Conservation (phyloP, 2,888 invertebrate genomes). For the Odontocolon sp. region DNA sequence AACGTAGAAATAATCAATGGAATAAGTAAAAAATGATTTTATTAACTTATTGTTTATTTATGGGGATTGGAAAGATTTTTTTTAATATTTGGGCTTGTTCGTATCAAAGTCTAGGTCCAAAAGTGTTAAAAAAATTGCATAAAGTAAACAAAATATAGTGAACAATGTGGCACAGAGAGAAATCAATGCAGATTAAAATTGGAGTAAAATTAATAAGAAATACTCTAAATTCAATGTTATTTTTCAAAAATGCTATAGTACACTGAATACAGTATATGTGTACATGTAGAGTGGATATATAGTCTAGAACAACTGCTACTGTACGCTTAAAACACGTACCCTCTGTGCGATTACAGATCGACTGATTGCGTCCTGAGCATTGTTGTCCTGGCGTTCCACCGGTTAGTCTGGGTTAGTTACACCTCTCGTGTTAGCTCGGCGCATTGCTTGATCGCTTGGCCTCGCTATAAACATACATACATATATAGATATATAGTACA, state of each 20-base stretch:
- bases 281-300: conserved; percentile 10
- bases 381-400: conserved; percentile 50
- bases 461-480: conserved; percentile 27
- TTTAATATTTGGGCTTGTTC: too few species aligned
- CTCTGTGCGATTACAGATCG: conserved; percentile 52
- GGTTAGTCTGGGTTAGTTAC: conserved; percentile 55
- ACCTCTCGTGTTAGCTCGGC: conserved; percentile 26
- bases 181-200: too few species aligned
- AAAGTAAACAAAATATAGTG: too few species aligned
- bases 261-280: too few species aligned
- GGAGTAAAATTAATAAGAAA: too few species aligned
- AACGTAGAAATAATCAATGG: background rate
- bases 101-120: too few species aligned
- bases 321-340: conserved; percentile 45
- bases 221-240: background rate
- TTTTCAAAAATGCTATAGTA: background rate
- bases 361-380: conserved; percentile 43
- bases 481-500: background rate
- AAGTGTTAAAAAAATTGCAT: too few species aligned
- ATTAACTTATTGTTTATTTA: background rate
- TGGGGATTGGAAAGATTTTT: background rate
- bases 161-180: too few species aligned
- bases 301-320: background rate
- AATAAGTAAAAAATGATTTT: background rate
- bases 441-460: conserved; percentile 34